These are phyloP conservation scores for Amazona ochrocephala DNA, from an alignment of 2,797 vertebrate species.

Conservation along the genomic window DNA sequence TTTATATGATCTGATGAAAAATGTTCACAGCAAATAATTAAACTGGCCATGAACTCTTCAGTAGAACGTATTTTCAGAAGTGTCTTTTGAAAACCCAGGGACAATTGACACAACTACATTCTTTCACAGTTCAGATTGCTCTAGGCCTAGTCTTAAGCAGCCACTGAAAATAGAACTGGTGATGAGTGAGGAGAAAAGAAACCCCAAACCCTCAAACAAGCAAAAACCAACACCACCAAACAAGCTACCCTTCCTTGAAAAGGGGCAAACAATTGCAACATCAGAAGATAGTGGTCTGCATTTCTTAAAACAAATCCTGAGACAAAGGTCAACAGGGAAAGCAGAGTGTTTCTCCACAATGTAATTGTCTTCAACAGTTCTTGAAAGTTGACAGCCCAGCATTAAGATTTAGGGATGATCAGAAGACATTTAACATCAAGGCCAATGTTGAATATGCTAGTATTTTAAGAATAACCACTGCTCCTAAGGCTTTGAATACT, in stretches of 20 bases:
- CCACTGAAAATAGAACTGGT: neutral
- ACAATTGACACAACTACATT: neutral
- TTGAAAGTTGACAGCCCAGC: neutral
- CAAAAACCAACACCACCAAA: neutral
- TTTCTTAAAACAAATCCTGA: neutral
- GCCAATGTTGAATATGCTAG: neutral
- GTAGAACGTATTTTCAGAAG: too few species aligned
- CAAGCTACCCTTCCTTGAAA: neutral
- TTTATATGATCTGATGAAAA: neutral
- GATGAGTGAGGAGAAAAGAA: neutral
- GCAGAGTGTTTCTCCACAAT: neutral
- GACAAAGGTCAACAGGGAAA: neutral
- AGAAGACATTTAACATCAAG: neutral
- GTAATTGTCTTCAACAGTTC: neutral
- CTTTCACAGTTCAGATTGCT: neutral
- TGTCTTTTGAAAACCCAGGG: neutral
- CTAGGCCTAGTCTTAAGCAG: neutral
- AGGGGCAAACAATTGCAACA: neutral
- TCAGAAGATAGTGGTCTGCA: neutral
- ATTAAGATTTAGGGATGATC: neutral
- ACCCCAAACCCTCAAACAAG: neutral
- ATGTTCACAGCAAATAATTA: neutral
- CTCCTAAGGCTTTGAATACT: slow-evolving; percentile 31
- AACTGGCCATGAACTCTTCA: neutral
- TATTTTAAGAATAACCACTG: slow-evolving; percentile 48